Evolutionary conservation across 2,888 invertebrate species (phyloP).

Genomic region (Vesta saturnalis): DNA sequence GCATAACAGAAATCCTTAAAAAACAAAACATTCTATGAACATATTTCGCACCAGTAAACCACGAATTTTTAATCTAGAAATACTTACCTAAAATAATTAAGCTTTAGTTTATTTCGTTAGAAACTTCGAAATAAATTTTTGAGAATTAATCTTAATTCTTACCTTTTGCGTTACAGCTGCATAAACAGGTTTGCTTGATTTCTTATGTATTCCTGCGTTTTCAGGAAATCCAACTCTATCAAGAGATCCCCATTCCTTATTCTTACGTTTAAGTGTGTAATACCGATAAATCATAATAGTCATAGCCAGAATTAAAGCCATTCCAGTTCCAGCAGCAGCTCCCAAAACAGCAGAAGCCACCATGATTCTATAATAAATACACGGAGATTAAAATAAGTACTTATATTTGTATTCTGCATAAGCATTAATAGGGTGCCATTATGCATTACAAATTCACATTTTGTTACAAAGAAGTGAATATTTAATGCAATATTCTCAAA

Average conservation of each 20-base stretch:
- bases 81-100: neutral
- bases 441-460: too few species aligned
- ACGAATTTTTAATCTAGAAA: too few species aligned
- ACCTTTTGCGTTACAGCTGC: conserved; percentile 55
- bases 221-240: conserved; percentile 53
- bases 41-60: too few species aligned
- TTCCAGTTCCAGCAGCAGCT: conserved; percentile 73
- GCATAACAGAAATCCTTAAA: too few species aligned
- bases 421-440: too few species aligned
- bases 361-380: conserved; percentile 57
- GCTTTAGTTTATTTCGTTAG: neutral
- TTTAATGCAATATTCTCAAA: too few species aligned
- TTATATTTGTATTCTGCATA: too few species aligned
- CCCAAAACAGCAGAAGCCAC: conserved; percentile 74
- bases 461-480: too few species aligned
- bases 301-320: conserved; percentile 72
- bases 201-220: conserved; percentile 27
- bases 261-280: conserved; percentile 67
- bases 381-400: too few species aligned
- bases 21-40: too few species aligned
- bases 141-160: conserved; percentile 39
- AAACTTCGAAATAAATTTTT: too few species aligned
- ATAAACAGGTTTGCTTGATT: conserved; percentile 46
- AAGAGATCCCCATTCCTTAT: conserved; percentile 68
- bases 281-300: conserved; percentile 75